Conservation (phyloP, 2,797 vertebrate genomes). For the Orestias chungarensis region DNA sequence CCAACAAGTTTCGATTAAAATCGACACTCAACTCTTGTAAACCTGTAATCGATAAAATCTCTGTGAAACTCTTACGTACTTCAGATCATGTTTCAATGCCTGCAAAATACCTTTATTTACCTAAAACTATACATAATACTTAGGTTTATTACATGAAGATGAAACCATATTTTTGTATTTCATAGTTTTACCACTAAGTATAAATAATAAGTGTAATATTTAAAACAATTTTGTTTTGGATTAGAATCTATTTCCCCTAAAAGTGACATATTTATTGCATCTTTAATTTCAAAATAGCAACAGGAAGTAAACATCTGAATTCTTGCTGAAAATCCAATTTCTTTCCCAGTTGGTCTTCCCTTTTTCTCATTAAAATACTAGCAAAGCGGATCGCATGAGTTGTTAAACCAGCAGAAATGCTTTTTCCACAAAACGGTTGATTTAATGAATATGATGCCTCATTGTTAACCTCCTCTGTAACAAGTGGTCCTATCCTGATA, state of each 20-base stretch:
- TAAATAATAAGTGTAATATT: not conserved
- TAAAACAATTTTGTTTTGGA: not conserved
- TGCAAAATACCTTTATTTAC: conserved; percentile 42
- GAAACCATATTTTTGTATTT: not conserved
- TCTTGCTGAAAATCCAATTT: conserved; percentile 57
- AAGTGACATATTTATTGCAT: conserved; percentile 8
- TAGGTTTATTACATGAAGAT: not conserved
- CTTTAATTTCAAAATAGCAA: conserved; percentile 32
- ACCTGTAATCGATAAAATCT: conserved; percentile 54
- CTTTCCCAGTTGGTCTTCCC: conserved; percentile 42
- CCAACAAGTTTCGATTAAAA: conserved; percentile 17
- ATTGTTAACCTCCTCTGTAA: conserved; percentile 21
- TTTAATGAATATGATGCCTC: conserved; percentile 44
- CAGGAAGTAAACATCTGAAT: conserved; percentile 32
- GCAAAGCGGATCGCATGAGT: conserved; percentile 54
- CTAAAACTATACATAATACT: conserved; percentile 22
- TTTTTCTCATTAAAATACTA: conserved; percentile 56
- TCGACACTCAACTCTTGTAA: conserved; percentile 40
- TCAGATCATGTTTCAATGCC: conserved; percentile 58
- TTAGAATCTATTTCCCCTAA: not conserved
- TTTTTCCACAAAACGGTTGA: conserved; percentile 29
- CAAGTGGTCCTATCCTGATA: conserved; percentile 28
- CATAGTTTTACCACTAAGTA: conserved; percentile 10
- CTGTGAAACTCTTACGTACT: conserved; percentile 35
- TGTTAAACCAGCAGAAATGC: conserved; percentile 29